Conservation (phyloP, 2,797 vertebrate species). For the Poeciliopsis gracilis region DNA sequence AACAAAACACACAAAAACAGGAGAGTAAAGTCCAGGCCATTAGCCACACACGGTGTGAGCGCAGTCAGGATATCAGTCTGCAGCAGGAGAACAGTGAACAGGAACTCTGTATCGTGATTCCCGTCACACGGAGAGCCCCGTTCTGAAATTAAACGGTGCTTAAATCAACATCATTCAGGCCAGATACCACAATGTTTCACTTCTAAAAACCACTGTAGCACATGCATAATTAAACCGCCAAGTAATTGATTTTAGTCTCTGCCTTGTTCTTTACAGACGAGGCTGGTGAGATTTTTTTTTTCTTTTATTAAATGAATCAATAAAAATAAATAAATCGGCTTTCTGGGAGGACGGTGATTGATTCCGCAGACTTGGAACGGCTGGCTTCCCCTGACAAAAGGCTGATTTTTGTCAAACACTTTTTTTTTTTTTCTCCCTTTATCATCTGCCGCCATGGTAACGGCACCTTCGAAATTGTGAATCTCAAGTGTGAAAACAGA, state of each 20-base stretch:
- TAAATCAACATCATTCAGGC: conserved; percentile 62
- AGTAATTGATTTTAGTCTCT: conserved; percentile 65
- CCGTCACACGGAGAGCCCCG: conserved; percentile 26
- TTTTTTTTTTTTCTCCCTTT: conserved; percentile 38
- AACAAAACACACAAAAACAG: not conserved
- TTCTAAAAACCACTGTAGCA: conserved; percentile 39
- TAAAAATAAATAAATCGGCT: conserved; percentile 41
- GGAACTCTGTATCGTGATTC: conserved; percentile 33
- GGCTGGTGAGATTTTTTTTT: conserved; percentile 11
- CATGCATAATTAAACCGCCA: conserved; percentile 63
- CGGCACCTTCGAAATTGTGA: conserved; percentile 50
- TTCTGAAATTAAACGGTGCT: conserved; percentile 55
- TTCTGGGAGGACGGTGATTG: conserved; percentile 48
- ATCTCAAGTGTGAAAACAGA: conserved; percentile 34
- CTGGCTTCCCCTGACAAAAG: conserved; percentile 46
- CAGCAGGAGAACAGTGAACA: conserved; percentile 23
- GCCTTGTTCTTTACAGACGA: conserved; percentile 51
- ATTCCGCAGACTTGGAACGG: conserved; percentile 30
- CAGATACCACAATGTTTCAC: conserved; percentile 55
- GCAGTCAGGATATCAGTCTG: conserved; percentile 19
- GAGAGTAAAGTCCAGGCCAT: conserved; percentile 2
- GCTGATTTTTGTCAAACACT: conserved; percentile 46
- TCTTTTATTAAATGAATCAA: conserved; percentile 55
- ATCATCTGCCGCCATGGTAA: conserved; percentile 69
- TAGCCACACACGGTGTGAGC: not conserved